These are phyloP conservation scores for Sebastes steindachneri DNA, from an alignment of 2,797 vertebrate species.

Conservation along the genomic window DNA sequence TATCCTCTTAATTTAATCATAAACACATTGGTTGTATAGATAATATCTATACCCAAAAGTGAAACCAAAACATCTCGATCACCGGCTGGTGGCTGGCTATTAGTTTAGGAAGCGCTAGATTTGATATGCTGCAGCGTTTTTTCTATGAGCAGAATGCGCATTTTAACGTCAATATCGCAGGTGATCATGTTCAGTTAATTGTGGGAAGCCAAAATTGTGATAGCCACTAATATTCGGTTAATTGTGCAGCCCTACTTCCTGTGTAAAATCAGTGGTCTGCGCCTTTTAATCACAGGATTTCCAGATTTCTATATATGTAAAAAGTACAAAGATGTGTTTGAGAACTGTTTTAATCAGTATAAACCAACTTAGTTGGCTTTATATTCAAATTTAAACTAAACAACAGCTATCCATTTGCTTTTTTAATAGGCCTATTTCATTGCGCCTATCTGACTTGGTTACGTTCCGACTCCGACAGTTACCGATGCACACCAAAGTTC, in stretches of 20 bases:
- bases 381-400: neutral
- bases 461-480: conserved; percentile 1
- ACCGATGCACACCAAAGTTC: conserved; percentile 1
- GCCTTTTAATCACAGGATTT: neutral
- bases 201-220: too few species aligned
- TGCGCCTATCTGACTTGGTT: neutral
- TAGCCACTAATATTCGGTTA: too few species aligned
- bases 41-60: too few species aligned
- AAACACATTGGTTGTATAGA: too few species aligned
- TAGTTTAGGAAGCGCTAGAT: too few species aligned
- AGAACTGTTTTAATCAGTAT: neutral
- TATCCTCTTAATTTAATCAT: too few species aligned
- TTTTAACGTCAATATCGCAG: too few species aligned
- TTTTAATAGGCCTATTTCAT: neutral
- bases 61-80: too few species aligned
- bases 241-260: neutral
- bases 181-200: too few species aligned
- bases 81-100: too few species aligned
- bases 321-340: neutral
- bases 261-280: neutral
- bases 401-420: neutral
- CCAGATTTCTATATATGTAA: neutral
- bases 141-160: too few species aligned
- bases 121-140: too few species aligned
- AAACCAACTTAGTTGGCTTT: neutral